A percentile compares a stretch with the other conserved stretches of the same genome.
Evolutionary conservation across 2,797 vertebrate species (phyloP).

Genomic region (Enteromius unitaeniatus): DNA sequence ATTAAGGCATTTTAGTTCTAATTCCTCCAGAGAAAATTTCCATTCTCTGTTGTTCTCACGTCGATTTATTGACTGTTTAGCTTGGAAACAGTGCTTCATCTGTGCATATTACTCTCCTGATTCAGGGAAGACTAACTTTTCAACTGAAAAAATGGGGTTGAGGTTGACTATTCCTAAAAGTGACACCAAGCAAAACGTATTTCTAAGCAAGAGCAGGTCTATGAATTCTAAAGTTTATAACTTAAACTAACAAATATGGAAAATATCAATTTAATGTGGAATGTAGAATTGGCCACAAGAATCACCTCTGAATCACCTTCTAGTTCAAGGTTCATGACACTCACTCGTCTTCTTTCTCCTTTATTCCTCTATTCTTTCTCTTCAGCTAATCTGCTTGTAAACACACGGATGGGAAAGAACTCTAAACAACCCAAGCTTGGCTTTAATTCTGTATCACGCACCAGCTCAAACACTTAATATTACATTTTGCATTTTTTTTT

Average conservation of each 20-base stretch:
- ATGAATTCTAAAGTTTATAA: background rate
- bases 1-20: background rate
- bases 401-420: conserved; percentile 50
- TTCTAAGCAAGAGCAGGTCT: background rate
- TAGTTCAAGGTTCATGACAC: background rate
- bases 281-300: background rate
- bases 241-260: background rate
- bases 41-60: background rate
- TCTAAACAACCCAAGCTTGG: conserved; percentile 52
- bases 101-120: background rate
- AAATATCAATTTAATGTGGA: background rate
- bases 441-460: conserved; percentile 20
- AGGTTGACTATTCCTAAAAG: background rate
- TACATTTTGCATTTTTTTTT: no score
- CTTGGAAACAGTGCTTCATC: background rate
- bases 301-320: background rate
- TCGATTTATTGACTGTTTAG: background rate
- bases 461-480: conserved; percentile 45
- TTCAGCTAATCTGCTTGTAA: conserved; percentile 4
- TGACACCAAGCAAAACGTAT: background rate
- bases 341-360: background rate
- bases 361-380: background rate
- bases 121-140: background rate
- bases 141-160: background rate
- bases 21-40: background rate